Evolutionary conservation across 2,888 invertebrate species (phyloP), one percentile per base, ranked within the genome.

Genomic region (Melanchra persicariae): DNA sequence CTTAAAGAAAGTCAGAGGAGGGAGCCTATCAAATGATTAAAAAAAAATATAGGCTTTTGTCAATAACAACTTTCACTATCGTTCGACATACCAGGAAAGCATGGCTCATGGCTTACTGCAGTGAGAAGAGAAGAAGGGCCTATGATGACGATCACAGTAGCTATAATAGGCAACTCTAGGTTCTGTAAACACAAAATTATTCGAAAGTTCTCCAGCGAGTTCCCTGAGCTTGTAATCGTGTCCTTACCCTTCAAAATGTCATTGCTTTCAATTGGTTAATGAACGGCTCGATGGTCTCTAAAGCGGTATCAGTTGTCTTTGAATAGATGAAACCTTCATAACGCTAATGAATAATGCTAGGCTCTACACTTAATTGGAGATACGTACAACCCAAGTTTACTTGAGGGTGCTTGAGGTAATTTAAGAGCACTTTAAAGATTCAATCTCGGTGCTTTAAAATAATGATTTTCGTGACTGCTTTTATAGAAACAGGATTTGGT

Each of bases 381-480:
- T 22, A 51, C 59, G 12, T 70, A 45, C 22, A 43, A 24, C 61
- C 54, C 22, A 71, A 47, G 45, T 47, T 54, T 22, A 17, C 26
- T 45, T 15, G 71, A 45, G 17, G 26, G 17, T 47, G 12, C 24
- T 63, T 72, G 30, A 55, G 40, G 9, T 63, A 54, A 15, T 15
- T 22, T 70, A 30, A 47, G n/a, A 55, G n/a, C 30, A 72, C 47
- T 71, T 72, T 7, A 54, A 52, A 63, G 54, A 72, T 71, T 62
- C 7, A 47, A 63, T 71, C 54, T 54, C 30, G 45, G 37, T 55
- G n/a, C 22, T 71, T 6, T 22, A 12, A 62, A 47, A 17, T 47
- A 62, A 54, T n/a, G 26, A 62, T 62, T 72, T 71, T 40, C 17
- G n/a, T 24, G 47, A 47, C 22, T 37, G 26, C 19, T 47, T 40